Evolutionary conservation across 2,888 invertebrate genomes (phyloP), one percentile per base, ranked within the genome.

Genomic region (Drosophila meridionalis): DNA sequence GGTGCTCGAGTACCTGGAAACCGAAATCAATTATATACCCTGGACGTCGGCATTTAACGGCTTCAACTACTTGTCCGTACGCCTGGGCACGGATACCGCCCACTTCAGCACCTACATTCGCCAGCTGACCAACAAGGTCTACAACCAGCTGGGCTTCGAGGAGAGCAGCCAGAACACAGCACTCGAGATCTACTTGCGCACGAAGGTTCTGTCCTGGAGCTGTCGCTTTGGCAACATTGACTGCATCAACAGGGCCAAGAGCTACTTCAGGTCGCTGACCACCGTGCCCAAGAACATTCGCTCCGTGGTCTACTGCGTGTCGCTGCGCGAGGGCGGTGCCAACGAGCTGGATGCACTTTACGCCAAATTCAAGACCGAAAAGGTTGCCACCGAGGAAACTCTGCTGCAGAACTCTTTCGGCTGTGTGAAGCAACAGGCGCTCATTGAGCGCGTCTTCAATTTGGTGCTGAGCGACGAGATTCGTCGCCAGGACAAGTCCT

Each of bases 271-370:
- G 2, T 85, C 85, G 0, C 57, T 76, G 28, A 5, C 61, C 9
- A 61, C 62, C 6, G 89, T 95, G 36, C 93, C 95, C 30, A 94
- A 94, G 8, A 96, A 97, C 87, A 94, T 95, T 59, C 95, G 96
- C 60, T 92, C 94, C 32, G 94, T 95, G 59, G 96, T 97, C 0
- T 97, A 97, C 93, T 97, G 97, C 90, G 95, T 95, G 28, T 96
- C 95, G 2, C 93, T 98, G 9, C 94, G 95, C n/a, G 91, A 94
- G 38, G 96, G 96, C 0, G 93, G 93, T 0, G 83, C 90, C n/a
- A 90, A 90, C 0, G 95, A 96, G 73, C 98, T 96, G 94, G 87
- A 95, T 1, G 94, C 93, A 81, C 92, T 96, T 30, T 96, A 96
- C 94, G 78, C 93, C 0, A 94, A 95, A 73, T 97, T 95, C 92